Evolutionary conservation across 2,888 invertebrate species (phyloP).

Genomic region (Folsomia manolachei): DNA sequence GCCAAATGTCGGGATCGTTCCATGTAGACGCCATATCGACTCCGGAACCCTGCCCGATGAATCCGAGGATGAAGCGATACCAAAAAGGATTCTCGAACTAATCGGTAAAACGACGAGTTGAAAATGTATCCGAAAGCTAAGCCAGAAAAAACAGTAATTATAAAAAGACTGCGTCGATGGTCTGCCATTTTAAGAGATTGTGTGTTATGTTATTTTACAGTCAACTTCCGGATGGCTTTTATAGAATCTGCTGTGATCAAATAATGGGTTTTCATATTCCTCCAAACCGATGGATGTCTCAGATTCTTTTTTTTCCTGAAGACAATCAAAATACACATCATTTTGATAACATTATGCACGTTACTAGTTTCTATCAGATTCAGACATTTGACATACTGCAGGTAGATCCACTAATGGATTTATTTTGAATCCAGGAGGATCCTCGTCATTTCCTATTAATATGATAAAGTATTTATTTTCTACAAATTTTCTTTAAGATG

Average conservation of each 20-base stretch:
- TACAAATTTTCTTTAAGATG: too few species aligned
- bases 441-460: too few species aligned
- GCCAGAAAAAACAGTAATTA: constrained; percentile 2
- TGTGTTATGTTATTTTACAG: neutral
- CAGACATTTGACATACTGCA: constrained; percentile 14
- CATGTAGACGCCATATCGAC: constrained; percentile 31
- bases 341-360: neutral
- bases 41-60: constrained; percentile 35
- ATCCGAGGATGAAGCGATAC: constrained; percentile 26
- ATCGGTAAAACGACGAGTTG: constrained; percentile 18
- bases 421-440: constrained; percentile 16
- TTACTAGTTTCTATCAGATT: neutral
- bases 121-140: constrained; percentile 24
- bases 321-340: neutral
- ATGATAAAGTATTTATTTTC: too few species aligned
- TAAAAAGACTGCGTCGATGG: neutral
- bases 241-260: constrained; percentile 2
- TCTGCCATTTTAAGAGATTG: too few species aligned
- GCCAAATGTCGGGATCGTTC: constrained; percentile 38
- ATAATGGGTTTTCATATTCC: neutral
- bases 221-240: neutral
- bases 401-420: constrained; percentile 27
- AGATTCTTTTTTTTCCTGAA: neutral
- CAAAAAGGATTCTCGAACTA: constrained; percentile 28
- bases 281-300: neutral